Percentiles rank a stretch among this genome's conserved stretches.
Conservation (phyloP, 1,140 invertebrate genomes). For the Calliphora vicina region DNA sequence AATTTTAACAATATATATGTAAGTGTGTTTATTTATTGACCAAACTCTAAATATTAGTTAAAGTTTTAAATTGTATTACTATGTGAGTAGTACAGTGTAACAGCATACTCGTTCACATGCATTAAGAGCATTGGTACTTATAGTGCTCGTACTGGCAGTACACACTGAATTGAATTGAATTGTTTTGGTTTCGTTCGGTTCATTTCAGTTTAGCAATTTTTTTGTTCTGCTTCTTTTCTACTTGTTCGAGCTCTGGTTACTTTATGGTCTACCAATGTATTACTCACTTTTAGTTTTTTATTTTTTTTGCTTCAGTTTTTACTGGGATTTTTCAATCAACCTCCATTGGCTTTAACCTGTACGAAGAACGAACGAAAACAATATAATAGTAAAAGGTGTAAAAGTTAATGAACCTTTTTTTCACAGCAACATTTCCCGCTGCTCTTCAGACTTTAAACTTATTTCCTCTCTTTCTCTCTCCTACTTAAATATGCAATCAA, state of each 20-base stretch:
- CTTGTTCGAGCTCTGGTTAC: background rate
- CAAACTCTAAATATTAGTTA: constrained; percentile 10
- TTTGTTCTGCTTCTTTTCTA: background rate
- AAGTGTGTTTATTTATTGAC: background rate
- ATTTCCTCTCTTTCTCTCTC: background rate
- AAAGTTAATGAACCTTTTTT: constrained; percentile 26
- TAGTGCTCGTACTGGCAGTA: background rate
- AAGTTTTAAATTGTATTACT: background rate
- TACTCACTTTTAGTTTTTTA: constrained; percentile 17
- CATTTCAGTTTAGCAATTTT: background rate
- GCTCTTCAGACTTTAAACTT: background rate
- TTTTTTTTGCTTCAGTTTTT: background rate
- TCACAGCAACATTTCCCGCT: background rate
- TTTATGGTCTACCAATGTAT: constrained; percentile 19
- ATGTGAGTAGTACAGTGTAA: too few species aligned
- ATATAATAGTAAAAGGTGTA: background rate
- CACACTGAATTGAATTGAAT: background rate
- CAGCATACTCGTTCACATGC: too few species aligned
- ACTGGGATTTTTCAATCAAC: constrained; percentile 24
- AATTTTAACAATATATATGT: background rate
- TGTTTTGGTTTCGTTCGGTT: constrained; percentile 2
- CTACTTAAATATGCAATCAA: background rate
- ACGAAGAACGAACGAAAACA: constrained; percentile 2
- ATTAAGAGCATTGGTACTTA: too few species aligned
- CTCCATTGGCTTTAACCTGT: constrained; percentile 7